A percentile compares a stretch with the other conserved stretches of the same genome.
Evolutionary conservation across 2,797 vertebrate genomes (phyloP).

Genomic region (Scarus forsteni): DNA sequence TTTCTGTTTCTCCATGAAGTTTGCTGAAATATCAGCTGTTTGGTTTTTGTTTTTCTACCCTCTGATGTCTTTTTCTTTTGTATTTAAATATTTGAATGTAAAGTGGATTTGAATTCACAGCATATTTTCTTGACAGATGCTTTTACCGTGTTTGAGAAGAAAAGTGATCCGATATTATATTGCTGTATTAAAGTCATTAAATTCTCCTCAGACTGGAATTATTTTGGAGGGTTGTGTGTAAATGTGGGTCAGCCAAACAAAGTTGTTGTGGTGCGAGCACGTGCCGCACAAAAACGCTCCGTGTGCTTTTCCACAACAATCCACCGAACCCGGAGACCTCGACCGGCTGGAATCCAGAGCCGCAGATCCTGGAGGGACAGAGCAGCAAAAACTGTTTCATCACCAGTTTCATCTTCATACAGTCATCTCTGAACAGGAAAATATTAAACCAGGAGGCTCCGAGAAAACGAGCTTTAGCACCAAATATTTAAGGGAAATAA

Average conservation of each 20-base stretch:
- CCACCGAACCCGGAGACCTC: slow-evolving; percentile 32
- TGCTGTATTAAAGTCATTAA: slow-evolving; percentile 71
- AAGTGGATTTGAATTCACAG: slow-evolving; percentile 61
- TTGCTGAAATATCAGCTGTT: slow-evolving; percentile 22
- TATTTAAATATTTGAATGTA: slow-evolving; percentile 80
- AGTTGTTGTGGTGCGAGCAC: slow-evolving; percentile 29
- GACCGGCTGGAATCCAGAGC: slow-evolving; percentile 6
- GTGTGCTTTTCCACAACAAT: slow-evolving; percentile 46
- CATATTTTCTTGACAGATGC: slow-evolving; percentile 80
- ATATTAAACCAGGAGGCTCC: no score
- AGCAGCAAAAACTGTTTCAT: neutral
- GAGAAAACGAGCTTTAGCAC: no score
- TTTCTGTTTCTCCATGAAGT: slow-evolving; percentile 21
- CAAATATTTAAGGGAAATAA: no score
- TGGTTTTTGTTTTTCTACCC: slow-evolving; percentile 42
- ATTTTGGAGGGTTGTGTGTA: neutral
- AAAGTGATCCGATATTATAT: slow-evolving; percentile 61
- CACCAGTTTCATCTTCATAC: no score
- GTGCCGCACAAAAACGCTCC: slow-evolving; percentile 50
- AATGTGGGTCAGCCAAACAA: slow-evolving; percentile 68
- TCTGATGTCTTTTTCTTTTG: slow-evolving; percentile 68
- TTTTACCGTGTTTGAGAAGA: slow-evolving; percentile 68
- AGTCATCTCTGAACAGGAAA: no score
- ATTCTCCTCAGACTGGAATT: neutral
- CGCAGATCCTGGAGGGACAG: neutral